Conservation (phyloP, 1,140 invertebrate genomes). For the Drosophila leontia region DNA sequence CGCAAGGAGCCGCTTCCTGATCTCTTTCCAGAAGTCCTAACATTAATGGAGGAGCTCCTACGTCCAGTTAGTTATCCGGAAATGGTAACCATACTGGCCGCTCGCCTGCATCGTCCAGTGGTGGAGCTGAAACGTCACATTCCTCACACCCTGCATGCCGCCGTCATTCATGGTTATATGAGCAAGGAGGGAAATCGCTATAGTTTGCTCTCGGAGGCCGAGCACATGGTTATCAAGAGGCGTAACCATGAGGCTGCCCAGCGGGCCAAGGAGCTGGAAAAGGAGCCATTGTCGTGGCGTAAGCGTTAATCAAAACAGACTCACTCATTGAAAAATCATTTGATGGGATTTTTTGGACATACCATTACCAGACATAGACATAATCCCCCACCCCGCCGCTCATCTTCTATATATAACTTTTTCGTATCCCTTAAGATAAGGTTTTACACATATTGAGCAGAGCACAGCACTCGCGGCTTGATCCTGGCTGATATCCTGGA, state of each 20-base stretch:
- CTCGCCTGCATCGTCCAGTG: slow-evolving; percentile 48
- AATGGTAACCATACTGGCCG: slow-evolving; percentile 46
- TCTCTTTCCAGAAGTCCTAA: slow-evolving; percentile 46
- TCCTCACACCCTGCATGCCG: slow-evolving; percentile 55
- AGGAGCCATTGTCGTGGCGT: slow-evolving; percentile 70
- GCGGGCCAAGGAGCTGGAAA: slow-evolving; percentile 68
- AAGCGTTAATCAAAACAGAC: slow-evolving; percentile 36
- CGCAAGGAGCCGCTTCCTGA: slow-evolving; percentile 54
- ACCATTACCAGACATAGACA: too few relatives aligned
- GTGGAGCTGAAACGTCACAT: slow-evolving; percentile 68
- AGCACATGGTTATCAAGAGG: slow-evolving; percentile 61
- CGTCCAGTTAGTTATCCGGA: slow-evolving; percentile 72
- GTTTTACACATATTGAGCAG: slow-evolving; percentile 23
- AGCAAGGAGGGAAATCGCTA: slow-evolving; percentile 70
- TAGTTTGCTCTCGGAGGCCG: slow-evolving; percentile 53
- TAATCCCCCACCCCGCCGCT: too few relatives aligned
- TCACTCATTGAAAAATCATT: too few relatives aligned
- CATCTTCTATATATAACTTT: background rate
- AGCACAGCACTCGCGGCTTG: slow-evolving; percentile 33
- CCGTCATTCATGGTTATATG: slow-evolving; percentile 59
- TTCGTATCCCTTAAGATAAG: background rate
- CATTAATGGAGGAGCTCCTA: slow-evolving; percentile 46
- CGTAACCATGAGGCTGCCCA: slow-evolving; percentile 60
- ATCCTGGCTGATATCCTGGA: slow-evolving; percentile 1
- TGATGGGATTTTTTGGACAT: too few relatives aligned